Evolutionary conservation across 37 sponge, comb jelly and placozoan genomes (phyloP).

Genomic region (Lycopodina hypogea): DNA sequence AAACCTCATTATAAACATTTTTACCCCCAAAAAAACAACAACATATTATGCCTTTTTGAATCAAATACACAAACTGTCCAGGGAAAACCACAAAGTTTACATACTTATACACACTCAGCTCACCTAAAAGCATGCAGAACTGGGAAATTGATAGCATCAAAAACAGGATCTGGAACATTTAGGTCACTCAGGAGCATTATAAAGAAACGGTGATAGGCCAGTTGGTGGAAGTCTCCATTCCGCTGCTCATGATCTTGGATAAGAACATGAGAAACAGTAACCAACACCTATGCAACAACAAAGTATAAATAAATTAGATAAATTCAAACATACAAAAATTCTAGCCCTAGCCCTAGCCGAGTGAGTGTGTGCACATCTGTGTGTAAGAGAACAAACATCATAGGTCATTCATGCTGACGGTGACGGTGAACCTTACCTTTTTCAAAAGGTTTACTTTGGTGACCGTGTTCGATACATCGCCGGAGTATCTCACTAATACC

Average conservation of each 20-base stretch:
- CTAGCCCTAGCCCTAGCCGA: background rate
- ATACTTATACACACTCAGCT: slow-evolving; percentile 18
- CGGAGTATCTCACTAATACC: slow-evolving; percentile 88
- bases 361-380: background rate
- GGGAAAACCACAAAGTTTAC: no score
- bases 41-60: background rate
- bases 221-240: slow-evolving; percentile 89
- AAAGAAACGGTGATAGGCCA: slow-evolving; percentile 97
- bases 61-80: no score
- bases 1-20: no score
- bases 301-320: no score
- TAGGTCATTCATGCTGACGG: background rate
- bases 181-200: slow-evolving; percentile 96
- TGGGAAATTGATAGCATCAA: slow-evolving; percentile 83
- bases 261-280: slow-evolving; percentile 77
- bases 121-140: slow-evolving; percentile 90
- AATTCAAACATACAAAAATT: no score
- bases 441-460: slow-evolving; percentile 92
- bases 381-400: background rate
- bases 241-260: slow-evolving; percentile 91
- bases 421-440: slow-evolving; percentile 66
- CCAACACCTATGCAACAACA: slow-evolving; percentile 45
- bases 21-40: no score
- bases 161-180: slow-evolving; percentile 82
- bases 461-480: slow-evolving; percentile 80